A percentile compares a stretch with the other conserved stretches of the same genome.
Conservation (phyloP, 2,797 vertebrate species). For the Anabas testudineus region DNA sequence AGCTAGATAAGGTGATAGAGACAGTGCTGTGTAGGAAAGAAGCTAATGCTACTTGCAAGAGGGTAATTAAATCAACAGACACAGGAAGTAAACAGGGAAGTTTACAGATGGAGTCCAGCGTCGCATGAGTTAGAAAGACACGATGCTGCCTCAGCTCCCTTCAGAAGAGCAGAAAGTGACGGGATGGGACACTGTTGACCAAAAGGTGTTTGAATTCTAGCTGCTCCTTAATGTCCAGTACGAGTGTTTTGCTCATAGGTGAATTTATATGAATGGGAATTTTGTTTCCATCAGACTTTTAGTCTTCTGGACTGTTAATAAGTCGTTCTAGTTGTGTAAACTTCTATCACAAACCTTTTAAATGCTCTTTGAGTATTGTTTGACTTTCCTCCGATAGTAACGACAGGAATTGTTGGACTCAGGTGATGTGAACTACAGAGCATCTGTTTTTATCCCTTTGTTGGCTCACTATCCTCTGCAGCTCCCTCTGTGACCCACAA, state of each 20-base stretch:
- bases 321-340: too few relatives aligned
- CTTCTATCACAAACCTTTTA: too few relatives aligned
- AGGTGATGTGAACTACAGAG: constrained; percentile 12
- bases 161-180: neutral
- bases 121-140: neutral
- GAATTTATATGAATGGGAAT: neutral
- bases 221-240: too few relatives aligned
- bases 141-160: neutral
- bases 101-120: constrained; percentile 1
- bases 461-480: constrained; percentile 32
- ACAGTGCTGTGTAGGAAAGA: constrained; percentile 21
- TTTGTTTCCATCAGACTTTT: neutral
- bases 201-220: neutral
- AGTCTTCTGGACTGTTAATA: too few relatives aligned
- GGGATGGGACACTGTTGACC: too few relatives aligned
- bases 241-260: too few relatives aligned
- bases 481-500: constrained; percentile 34
- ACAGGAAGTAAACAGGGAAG: neutral
- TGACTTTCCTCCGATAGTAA: neutral
- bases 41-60: neutral
- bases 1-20: constrained; percentile 34
- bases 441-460: constrained; percentile 29
- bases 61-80: constrained; percentile 26
- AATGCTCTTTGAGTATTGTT: too few relatives aligned
- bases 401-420: neutral